Conservation (phyloP, 2,888 invertebrate genomes). For the Andrena bicolor region DNA sequence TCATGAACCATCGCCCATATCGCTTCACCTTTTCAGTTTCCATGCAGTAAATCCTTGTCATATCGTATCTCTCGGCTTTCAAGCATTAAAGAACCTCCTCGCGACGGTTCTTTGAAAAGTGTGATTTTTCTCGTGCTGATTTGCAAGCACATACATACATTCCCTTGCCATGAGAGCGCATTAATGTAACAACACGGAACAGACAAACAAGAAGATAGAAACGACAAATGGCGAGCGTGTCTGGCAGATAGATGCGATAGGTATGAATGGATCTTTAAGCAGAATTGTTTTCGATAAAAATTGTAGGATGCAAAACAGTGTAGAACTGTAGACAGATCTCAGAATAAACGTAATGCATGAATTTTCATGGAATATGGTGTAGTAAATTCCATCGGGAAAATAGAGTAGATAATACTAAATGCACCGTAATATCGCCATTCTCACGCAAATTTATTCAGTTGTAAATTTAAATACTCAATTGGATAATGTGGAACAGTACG, state of each 20-base stretch:
- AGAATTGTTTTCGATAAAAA: not conserved
- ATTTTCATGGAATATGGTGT: not conserved
- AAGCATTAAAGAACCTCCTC: slow-evolving; percentile 46
- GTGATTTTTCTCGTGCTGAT: slow-evolving; percentile 48
- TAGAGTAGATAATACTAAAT: too few relatives aligned
- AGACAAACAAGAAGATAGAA: slow-evolving; percentile 2
- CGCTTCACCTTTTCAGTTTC: slow-evolving; percentile 60
- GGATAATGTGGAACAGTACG: too few relatives aligned
- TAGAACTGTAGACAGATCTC: not conserved
- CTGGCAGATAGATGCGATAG: not conserved
- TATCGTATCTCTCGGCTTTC: slow-evolving; percentile 51
- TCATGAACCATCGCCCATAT: slow-evolving; percentile 65
- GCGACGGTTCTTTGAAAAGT: slow-evolving; percentile 33
- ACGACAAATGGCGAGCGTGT: slow-evolving; percentile 5
- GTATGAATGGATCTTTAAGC: not conserved
- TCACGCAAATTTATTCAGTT: too few relatives aligned
- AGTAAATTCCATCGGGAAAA: not conserved
- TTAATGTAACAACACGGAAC: slow-evolving; percentile 21
- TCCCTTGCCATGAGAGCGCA: not conserved
- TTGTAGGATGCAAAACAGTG: not conserved
- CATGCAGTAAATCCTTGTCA: slow-evolving; percentile 66
- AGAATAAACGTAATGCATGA: not conserved
- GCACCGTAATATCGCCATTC: too few relatives aligned
- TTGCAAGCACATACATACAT: slow-evolving; percentile 25
- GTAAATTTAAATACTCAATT: too few relatives aligned